Percentiles rank a stretch among this genome's conserved stretches.
phyloP scores from a whole-genome alignment of 1,140 invertebrate species.

The Drosophila burlai region DNA sequence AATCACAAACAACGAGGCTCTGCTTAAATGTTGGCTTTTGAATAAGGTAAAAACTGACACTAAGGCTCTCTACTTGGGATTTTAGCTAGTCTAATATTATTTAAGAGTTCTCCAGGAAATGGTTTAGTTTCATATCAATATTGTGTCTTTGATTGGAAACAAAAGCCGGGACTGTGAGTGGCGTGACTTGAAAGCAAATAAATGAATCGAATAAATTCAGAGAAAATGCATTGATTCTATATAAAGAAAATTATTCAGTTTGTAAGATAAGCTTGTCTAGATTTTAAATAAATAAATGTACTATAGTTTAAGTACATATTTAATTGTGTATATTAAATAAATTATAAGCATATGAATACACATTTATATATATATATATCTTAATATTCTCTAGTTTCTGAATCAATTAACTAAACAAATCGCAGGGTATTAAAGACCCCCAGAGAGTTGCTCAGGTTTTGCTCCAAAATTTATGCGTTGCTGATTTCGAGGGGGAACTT shows the following conservation, averaged over 20 bases:
- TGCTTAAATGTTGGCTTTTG: neutral
- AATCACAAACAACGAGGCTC: neutral
- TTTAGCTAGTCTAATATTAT: neutral
- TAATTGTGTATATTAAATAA: too few species aligned
- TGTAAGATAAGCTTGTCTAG: too few species aligned
- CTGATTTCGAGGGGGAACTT: constrained; percentile 14
- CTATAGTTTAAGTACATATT: neutral
- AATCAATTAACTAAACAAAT: neutral
- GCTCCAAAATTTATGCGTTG: constrained; percentile 76
- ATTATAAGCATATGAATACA: too few species aligned
- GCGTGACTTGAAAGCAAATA: neutral
- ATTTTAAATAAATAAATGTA: neutral
- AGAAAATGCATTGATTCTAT: constrained; percentile 1
- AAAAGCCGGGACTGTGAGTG: neutral
- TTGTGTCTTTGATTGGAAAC: neutral
- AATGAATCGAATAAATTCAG: neutral
- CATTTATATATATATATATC: too few species aligned
- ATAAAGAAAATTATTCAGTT: neutral
- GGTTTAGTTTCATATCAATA: neutral
- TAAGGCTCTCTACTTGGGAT: neutral
- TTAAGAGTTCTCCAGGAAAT: neutral
- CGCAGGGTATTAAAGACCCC: constrained; percentile 12
- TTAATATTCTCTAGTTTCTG: too few species aligned
- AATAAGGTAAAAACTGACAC: neutral
- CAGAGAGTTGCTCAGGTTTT: constrained; percentile 13